Base-by-base conservation (phyloP, 1,140 invertebrate species). In the Bombyx mandarina region DNA sequence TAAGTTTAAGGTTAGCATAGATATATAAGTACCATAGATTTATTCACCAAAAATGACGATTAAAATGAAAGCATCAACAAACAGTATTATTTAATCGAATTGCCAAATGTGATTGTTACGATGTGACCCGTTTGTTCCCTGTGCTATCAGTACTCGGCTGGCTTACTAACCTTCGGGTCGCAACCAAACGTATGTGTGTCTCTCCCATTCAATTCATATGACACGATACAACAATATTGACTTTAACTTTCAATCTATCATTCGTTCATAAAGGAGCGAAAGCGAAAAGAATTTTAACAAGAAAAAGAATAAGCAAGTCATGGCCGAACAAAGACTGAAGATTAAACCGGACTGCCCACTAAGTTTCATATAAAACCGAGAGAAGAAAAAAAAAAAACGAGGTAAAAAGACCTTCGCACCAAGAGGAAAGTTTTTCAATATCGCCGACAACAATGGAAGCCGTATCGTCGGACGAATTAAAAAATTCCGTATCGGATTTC, bases 381-480 rank as follows among this genome's bases (percentile, higher is more conserved):
- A 63, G 71, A 18, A 18, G 12, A 35, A 35, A 35, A 35, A 35
- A 35, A 35, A 75, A 79, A 72, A 61, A 70, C 75, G 57, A 76
- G 66, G 75, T 72, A 75, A 75, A 61, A 55, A 67, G 58, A 51
- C 61, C 62, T 58, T 67, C 66, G 69, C 65, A 57, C 51, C 50
- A 49, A 52, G 58, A 63, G 61, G 61, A 78, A 85, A 81, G 71
- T 79, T 85, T 83, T 80, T 74, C 79, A 82, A 85, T 85, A 82
- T 77, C 67, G 44, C 60, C 63, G 60, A 70, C 62, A 77, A 85
- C 79, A 82, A 83, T 82, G 69, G 73, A 51, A 59, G 45, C 53
- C 50, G 56, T 60, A 67, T 67, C 59, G 67, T 73, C 73, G 75
- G 71, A 75, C 71, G 54, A 55, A 46, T 48, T 52, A 44, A 66